Evolutionary conservation across 2,797 vertebrate species (phyloP), one percentile per base, ranked within the genome.

Genomic region (Pseudochaenichthys georgianus): DNA sequence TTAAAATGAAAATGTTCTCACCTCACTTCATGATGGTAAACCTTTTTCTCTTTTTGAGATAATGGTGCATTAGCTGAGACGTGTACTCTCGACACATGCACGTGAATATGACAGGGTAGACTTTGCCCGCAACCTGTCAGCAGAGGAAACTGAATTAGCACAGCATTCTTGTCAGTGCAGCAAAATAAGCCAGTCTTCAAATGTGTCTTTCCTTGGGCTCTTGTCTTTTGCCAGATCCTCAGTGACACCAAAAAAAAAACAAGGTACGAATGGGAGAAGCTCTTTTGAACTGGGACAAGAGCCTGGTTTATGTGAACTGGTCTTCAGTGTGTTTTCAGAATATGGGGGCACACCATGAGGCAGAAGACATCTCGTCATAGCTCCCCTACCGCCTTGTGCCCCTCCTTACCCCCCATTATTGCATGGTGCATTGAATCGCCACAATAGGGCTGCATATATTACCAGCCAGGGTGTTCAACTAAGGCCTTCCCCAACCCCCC

Each of bases 381-480:
- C 77, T 61, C 60, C 80, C 78, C 82, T 68, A 64, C 64, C 53
- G 68, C 63, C 66, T 62, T 23, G 57, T 34, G 43, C 87, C 82
- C 90, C 81, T 75, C 87, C 86, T 74, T 34, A 51, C 19, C 70
- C 73, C 85, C 88, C 82, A 94, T 95, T 94, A 94, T 86, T 63
- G 77, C 88, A 92, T 48, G 93, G 87, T 93, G 93, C 94, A 94
- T 93, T 95, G 93, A 91, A 82, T 94, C 69, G 52, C 67, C 78
- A 96, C 95, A 96, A 96, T 91, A 91, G 94, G 46, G 72, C 34
- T 38, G 94, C 91, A 95, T 95, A 95, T 80, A 95, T 95, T 95
- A 94, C 83, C 78, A 81, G 64, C 55, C 65, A 62, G 72, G 63
- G 83, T 85, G 82, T 82, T 89, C 83, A 83, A 55, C 66, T 77